Base-by-base conservation (phyloP, 2,888 invertebrate genomes). In the Tenthredo distinguenda region DNA sequence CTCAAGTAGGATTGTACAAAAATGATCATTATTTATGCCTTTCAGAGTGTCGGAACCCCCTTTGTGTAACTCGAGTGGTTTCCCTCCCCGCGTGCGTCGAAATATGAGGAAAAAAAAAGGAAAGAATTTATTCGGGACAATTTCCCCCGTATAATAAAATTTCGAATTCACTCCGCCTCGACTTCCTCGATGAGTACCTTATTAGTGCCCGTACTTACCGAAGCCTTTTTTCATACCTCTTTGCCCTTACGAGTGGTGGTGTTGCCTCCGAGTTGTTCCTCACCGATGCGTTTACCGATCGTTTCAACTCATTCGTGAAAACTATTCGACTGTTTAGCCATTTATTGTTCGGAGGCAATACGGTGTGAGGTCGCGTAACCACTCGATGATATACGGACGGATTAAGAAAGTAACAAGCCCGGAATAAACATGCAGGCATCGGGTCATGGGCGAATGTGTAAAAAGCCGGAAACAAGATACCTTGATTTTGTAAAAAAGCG, bases 1-100 rank as follows among this genome's bases (percentile, higher is more conserved):
- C 81, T 81, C 81, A 18, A 81, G 81, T 81, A 43, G 81, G 81
- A 50, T 50, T 81, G 58, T 62, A 81, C 81, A 26, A 81, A 81
- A 81, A 81, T 81, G 81, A 62, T 81, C 81, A 81, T 81, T 81
- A 81, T 81, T 81, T 81, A 81, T 81, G 58, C 81, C 72, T 62
- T 81, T 62, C 62, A 62, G 62, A 81, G 81, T 81, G 58, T 81
- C 81, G 81, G 62, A 40, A 40, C 18, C n/a, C 62, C 62, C 58
- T 62, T 62, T 40, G 62, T 81, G 81, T 40, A 62, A 40, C 62
- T 81, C 81, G 81, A 81, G 81, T 81, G 62, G 34, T 40, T 26
- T 15, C 50, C 55, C 31, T 26, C 26, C 31, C 26, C 7, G n/a
- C 3, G n/a, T 74, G 31, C 77, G 18, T 9, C 55, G 50, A 18